Conservation (phyloP, 2,797 vertebrate genomes). For the Sebastes taczanowskii region DNA sequence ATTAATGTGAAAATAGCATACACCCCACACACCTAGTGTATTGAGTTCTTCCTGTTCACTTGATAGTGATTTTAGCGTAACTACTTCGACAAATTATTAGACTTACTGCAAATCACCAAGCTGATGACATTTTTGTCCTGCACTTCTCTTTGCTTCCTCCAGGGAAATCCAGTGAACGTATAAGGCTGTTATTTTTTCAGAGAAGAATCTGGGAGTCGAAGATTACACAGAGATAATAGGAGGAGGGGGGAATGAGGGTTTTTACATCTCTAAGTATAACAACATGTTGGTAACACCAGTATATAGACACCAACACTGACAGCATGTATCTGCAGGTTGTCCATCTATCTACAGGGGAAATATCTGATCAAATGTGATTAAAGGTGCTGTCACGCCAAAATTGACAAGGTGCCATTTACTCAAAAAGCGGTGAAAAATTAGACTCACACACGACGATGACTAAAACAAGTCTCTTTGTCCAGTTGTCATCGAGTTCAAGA, state of each 20-base stretch:
- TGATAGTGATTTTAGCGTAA: neutral
- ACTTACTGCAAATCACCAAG: neutral
- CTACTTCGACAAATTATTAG: neutral
- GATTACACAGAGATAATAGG: no score
- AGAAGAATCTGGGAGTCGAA: no score
- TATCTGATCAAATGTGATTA: neutral
- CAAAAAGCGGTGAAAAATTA: neutral
- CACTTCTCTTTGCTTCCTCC: no score
- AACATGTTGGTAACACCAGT: neutral
- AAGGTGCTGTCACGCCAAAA: neutral
- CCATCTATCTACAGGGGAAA: neutral
- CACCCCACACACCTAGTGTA: no score
- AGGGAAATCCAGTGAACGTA: no score
- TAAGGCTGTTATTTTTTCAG: no score
- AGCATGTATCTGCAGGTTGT: neutral
- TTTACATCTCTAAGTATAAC: no score
- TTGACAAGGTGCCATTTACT: neutral
- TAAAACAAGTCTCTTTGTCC: conserved; percentile 8
- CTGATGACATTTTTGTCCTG: no score
- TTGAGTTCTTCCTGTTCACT: no score
- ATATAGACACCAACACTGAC: neutral
- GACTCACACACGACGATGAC: neutral
- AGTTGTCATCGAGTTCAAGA: conserved; percentile 71
- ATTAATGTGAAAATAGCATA: no score
- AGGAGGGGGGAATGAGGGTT: no score